These are phyloP conservation scores for Tetrapedia diversipes DNA, from an alignment of 2,888 invertebrate species.

Conservation along the genomic window DNA sequence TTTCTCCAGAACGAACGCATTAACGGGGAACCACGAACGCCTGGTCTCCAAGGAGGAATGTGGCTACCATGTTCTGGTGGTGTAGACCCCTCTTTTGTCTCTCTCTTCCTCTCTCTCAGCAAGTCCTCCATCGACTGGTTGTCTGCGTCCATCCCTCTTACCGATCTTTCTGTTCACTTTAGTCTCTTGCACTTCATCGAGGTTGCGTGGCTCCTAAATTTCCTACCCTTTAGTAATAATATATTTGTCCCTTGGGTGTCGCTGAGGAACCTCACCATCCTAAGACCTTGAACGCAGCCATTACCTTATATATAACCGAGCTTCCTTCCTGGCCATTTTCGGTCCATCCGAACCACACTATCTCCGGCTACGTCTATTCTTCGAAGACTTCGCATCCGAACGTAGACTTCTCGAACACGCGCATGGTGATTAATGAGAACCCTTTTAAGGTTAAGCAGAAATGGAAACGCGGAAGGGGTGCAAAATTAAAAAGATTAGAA, in stretches of 20 bases:
- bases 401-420: constrained; percentile 33
- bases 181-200: constrained; percentile 73
- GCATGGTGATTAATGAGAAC: background rate
- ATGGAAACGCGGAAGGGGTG: background rate
- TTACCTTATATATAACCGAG: constrained; percentile 73
- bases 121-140: constrained; percentile 13
- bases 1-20: constrained; percentile 68
- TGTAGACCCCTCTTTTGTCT: constrained; percentile 59
- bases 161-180: constrained; percentile 52
- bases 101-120: constrained; percentile 16
- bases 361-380: constrained; percentile 44
- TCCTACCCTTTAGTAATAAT: constrained; percentile 80
- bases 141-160: constrained; percentile 28
- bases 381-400: constrained; percentile 52
- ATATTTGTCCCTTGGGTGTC: constrained; percentile 79
- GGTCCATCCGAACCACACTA: constrained; percentile 26
- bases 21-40: constrained; percentile 68
- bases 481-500: too few species aligned
- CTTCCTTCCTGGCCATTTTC: constrained; percentile 55
- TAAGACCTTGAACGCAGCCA: constrained; percentile 72
- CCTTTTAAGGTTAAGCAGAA: background rate
- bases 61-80: constrained; percentile 64
- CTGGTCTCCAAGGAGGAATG: constrained; percentile 72
- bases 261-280: constrained; percentile 73
- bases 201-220: constrained; percentile 70